Percentiles rank a stretch among this genome's conserved stretches.
Evolutionary conservation across 2,888 invertebrate species (phyloP).

Genomic region (Diarsia mendica): DNA sequence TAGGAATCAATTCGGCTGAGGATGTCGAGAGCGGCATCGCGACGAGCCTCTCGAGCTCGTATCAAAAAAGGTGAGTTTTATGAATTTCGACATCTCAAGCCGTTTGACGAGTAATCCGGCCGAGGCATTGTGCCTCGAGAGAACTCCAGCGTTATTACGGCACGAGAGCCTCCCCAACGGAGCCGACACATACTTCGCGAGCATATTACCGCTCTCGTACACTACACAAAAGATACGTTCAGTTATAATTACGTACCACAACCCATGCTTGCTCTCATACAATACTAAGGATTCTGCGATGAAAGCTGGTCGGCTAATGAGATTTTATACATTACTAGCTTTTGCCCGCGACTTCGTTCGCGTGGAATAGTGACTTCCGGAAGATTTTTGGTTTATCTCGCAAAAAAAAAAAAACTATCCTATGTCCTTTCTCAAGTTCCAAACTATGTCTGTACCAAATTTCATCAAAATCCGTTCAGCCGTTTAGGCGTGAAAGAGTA

Average conservation of each 20-base stretch:
- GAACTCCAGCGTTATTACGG: constrained; percentile 63
- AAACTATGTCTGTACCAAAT: no score
- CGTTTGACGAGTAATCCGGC: constrained; percentile 84
- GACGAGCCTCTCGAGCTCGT: constrained; percentile 63
- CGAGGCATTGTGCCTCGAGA: constrained; percentile 76
- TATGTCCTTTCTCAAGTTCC: no score
- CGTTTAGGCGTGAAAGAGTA: no score
- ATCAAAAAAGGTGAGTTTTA: constrained; percentile 80
- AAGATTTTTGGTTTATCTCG: no score
- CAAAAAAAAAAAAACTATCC: no score
- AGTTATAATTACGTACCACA: constrained; percentile 30
- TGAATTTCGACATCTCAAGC: constrained; percentile 82
- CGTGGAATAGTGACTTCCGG: no score
- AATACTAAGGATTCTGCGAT: not conserved
- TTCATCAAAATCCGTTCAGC: no score
- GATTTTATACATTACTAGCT: not conserved
- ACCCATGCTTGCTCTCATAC: not conserved
- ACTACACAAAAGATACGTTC: constrained; percentile 36
- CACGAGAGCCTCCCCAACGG: constrained; percentile 69
- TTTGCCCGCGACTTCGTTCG: no score
- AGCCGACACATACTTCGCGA: constrained; percentile 70
- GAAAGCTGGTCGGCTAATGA: not conserved
- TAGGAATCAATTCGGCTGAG: constrained; percentile 75
- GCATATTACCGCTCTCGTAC: constrained; percentile 47
- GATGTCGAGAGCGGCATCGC: constrained; percentile 64